These are phyloP conservation scores for Neria commutata DNA, from an alignment of 2,888 invertebrate genomes.

Conservation along the genomic window DNA sequence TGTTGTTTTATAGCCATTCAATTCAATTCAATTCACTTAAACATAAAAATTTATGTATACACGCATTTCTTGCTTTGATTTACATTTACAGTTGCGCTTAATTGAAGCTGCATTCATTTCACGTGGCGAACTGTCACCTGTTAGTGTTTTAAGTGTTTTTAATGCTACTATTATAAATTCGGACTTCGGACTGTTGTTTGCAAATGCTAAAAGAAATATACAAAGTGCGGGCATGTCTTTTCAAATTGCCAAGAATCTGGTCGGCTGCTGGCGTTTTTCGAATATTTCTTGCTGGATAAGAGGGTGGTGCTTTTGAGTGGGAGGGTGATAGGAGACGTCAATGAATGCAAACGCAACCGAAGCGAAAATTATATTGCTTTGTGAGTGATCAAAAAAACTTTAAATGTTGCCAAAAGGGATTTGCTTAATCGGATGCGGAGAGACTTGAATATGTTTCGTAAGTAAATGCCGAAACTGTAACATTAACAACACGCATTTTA, in stretches of 20 bases:
- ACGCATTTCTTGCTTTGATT: conserved; percentile 2
- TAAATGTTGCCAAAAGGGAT: too few relatives aligned
- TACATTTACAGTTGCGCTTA: neutral
- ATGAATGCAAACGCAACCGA: too few relatives aligned
- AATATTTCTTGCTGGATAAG: too few relatives aligned
- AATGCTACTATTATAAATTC: conserved; percentile 45
- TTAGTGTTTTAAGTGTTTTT: neutral
- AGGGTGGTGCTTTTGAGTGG: too few relatives aligned
- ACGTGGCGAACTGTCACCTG: neutral
- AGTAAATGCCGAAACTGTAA: conserved; percentile 48
- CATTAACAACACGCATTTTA: conserved; percentile 30
- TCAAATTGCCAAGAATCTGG: too few relatives aligned
- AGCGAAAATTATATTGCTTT: too few relatives aligned
- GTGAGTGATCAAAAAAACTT: too few relatives aligned
- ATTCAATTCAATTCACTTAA: conserved; percentile 3
- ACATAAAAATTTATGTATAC: neutral
- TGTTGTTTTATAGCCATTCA: neutral
- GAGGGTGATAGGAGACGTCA: too few relatives aligned
- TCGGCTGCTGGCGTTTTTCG: too few relatives aligned
- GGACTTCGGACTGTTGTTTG: conserved; percentile 48
- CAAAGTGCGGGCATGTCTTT: conserved; percentile 20
- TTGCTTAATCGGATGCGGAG: conserved; percentile 16
- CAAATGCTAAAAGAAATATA: conserved; percentile 41
- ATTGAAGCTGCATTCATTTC: neutral
- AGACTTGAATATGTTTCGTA: conserved; percentile 21